These are phyloP conservation scores for Antechinus stuartii DNA, from an alignment of 2,113 vertebrate species.

Conservation along the genomic window DNA sequence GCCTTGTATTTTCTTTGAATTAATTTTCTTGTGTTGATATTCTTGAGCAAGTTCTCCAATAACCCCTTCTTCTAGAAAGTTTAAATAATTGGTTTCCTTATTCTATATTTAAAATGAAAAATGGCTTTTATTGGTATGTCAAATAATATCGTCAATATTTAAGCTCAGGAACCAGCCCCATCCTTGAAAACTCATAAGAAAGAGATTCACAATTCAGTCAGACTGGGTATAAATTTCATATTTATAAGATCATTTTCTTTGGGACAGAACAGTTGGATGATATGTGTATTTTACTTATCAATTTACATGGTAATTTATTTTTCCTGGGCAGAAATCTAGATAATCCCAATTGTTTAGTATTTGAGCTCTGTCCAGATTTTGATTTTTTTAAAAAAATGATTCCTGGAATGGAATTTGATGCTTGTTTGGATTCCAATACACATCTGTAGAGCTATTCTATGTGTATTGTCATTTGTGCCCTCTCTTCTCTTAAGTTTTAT, in stretches of 20 bases:
- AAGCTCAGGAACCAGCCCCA: not conserved
- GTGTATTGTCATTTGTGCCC: not conserved
- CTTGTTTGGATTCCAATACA: not conserved
- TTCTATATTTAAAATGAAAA: not conserved
- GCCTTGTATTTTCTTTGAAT: conserved; percentile 2
- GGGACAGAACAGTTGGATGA: not conserved
- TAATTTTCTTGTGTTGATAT: not conserved
- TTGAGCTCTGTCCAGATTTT: not conserved
- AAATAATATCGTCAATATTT: not conserved
- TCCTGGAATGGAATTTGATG: not conserved
- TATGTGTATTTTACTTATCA: not conserved
- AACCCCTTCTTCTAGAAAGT: conserved; percentile 24
- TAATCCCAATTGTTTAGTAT: not conserved
- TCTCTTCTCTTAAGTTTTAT: not conserved
- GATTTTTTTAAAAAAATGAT: not conserved
- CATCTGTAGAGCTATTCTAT: not conserved
- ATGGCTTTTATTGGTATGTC: not conserved
- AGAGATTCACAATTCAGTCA: not conserved
- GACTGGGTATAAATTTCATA: not conserved
- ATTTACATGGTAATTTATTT: not conserved
- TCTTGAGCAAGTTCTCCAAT: conserved; percentile 11
- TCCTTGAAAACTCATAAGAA: not conserved
- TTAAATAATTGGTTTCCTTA: not conserved
- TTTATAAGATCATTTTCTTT: not conserved
- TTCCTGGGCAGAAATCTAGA: not conserved